phyloP scores from a whole-genome alignment of 1,140 invertebrate genomes.

The Saxidomus purpurata region DNA sequence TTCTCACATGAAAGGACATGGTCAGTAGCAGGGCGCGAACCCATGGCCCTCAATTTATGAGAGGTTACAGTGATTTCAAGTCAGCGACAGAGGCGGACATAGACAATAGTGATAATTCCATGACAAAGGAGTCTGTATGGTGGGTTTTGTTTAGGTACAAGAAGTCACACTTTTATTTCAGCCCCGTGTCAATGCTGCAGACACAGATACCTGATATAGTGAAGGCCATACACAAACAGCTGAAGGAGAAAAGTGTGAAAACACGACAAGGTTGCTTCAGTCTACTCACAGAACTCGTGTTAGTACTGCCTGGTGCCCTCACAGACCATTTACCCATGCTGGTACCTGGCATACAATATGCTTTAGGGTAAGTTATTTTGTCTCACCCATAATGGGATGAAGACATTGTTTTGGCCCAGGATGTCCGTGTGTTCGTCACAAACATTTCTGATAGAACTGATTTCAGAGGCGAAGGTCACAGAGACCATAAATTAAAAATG shows the following conservation, averaged over 20 bases:
- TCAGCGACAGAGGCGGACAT: no score
- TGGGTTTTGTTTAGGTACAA: no score
- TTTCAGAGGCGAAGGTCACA: no score
- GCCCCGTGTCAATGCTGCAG: slow-evolving; percentile 85
- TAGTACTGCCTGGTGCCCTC: slow-evolving; percentile 95
- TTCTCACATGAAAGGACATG: no score
- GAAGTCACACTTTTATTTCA: no score
- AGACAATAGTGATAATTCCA: no score
- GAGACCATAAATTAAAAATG: no score
- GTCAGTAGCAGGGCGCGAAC: no score
- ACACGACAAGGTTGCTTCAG: slow-evolving; percentile 96
- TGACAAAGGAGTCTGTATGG: no score
- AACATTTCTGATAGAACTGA: no score
- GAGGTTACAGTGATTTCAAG: no score
- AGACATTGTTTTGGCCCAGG: not conserved
- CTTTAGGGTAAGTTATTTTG: slow-evolving; percentile 89
- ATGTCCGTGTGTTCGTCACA: not conserved
- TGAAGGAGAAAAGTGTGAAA: slow-evolving; percentile 98
- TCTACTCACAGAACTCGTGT: slow-evolving; percentile 95
- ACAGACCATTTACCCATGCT: slow-evolving; percentile 94
- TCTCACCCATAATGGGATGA: not conserved
- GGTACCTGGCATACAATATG: slow-evolving; percentile 96
- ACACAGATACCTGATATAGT: slow-evolving; percentile 92
- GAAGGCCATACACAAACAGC: slow-evolving; percentile 94
- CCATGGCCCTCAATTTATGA: no score